These are phyloP conservation scores for Agonopterix alstromeriana DNA, from an alignment of 2,888 invertebrate genomes.

Conservation along the genomic window DNA sequence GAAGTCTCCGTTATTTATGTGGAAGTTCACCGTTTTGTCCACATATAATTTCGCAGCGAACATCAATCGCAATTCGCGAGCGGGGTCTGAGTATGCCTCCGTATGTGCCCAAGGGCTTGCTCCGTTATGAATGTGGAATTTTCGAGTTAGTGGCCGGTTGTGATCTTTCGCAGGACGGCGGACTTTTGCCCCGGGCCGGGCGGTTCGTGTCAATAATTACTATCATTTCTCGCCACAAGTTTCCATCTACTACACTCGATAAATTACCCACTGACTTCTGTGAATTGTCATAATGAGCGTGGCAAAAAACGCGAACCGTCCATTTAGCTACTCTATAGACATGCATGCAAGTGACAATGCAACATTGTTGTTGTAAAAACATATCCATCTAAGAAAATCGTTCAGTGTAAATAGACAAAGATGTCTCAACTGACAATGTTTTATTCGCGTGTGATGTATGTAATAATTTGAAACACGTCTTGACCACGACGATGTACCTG, in stretches of 20 bases:
- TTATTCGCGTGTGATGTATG: too few species aligned
- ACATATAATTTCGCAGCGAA: slow-evolving; percentile 37
- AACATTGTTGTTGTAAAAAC: slow-evolving; percentile 10
- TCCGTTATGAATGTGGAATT: slow-evolving; percentile 67
- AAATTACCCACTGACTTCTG: slow-evolving; percentile 61
- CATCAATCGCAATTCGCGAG: slow-evolving; percentile 43
- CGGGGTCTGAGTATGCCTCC: slow-evolving; percentile 33
- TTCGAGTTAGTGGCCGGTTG: slow-evolving; percentile 65
- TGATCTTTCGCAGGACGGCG: slow-evolving; percentile 45
- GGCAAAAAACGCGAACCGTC: slow-evolving; percentile 37
- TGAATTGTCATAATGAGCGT: slow-evolving; percentile 63
- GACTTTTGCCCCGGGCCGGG: slow-evolving; percentile 43
- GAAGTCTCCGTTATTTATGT: slow-evolving; percentile 21
- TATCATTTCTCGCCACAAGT: slow-evolving; percentile 56
- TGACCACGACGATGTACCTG: not conserved
- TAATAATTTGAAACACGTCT: not conserved
- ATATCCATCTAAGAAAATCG: not conserved
- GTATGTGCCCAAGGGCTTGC: slow-evolving; percentile 51
- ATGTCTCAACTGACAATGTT: not conserved
- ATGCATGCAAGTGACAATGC: slow-evolving; percentile 21
- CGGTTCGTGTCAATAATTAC: slow-evolving; percentile 73
- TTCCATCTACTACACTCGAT: slow-evolving; percentile 56
- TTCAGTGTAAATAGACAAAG: not conserved
- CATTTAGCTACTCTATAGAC: slow-evolving; percentile 41
- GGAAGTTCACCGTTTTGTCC: slow-evolving; percentile 29